Conservation (phyloP, 2,888 invertebrate genomes). For the Drosophila mimetica region DNA sequence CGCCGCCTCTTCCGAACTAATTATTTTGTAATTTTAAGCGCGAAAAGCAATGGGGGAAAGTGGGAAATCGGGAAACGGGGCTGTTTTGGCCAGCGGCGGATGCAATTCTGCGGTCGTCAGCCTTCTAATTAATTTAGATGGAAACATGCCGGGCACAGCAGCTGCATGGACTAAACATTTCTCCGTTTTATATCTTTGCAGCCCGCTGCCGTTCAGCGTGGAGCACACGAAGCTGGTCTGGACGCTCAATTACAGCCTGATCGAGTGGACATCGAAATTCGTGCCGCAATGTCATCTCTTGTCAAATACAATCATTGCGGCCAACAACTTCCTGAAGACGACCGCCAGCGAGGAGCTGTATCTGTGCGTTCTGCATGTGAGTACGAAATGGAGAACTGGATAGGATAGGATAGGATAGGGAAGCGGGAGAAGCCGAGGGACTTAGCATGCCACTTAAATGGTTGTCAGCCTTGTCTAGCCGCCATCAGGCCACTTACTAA, state of each 20-base stretch:
- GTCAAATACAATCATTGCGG: slow-evolving; percentile 86
- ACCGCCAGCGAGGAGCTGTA: slow-evolving; percentile 84
- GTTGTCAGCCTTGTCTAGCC: slow-evolving; percentile 42
- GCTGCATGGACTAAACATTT: slow-evolving; percentile 12
- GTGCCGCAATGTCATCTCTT: slow-evolving; percentile 87
- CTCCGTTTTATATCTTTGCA: slow-evolving; percentile 46
- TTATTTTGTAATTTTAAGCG: slow-evolving; percentile 66
- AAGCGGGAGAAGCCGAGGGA: slow-evolving; percentile 1
- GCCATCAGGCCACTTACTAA: slow-evolving; percentile 41
- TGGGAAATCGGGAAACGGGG: no score
- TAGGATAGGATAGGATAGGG: no score
- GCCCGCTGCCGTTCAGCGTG: slow-evolving; percentile 84
- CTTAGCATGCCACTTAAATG: slow-evolving; percentile 45
- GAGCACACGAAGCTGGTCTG: slow-evolving; percentile 89
- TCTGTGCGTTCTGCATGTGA: slow-evolving; percentile 85
- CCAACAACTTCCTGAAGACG: slow-evolving; percentile 85
- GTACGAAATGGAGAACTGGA: slow-evolving; percentile 44
- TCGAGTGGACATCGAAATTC: slow-evolving; percentile 89
- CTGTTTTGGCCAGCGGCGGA: slow-evolving; percentile 19
- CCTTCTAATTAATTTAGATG: slow-evolving; percentile 67
- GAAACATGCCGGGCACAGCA: slow-evolving; percentile 4
- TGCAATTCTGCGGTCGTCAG: slow-evolving; percentile 43
- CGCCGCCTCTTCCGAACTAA: slow-evolving; percentile 46
- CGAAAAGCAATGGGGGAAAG: slow-evolving; percentile 13
- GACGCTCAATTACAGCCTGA: slow-evolving; percentile 90